Conservation (phyloP, 37 sponge, comb jelly and placozoan species). For the Bolinopsis microptera region DNA sequence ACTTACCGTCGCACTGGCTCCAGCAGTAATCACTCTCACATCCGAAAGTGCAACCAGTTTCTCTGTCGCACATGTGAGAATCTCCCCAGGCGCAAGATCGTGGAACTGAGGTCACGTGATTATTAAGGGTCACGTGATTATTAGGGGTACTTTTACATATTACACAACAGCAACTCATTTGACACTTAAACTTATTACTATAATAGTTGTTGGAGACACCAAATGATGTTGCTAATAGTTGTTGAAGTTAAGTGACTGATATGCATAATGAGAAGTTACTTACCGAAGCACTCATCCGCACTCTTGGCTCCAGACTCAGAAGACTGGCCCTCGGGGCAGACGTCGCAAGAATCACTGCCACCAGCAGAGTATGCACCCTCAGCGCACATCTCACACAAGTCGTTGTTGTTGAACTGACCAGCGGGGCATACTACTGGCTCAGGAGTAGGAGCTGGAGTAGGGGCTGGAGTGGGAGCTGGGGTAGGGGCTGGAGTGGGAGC, state of each 20-base stretch:
- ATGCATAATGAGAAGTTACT: no score
- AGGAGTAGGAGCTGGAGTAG: slow-evolving; percentile 8
- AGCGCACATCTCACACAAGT: background rate
- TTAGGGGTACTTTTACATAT: no score
- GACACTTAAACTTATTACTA: no score
- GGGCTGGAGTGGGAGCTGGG: background rate
- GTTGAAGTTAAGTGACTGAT: no score
- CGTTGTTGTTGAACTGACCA: background rate
- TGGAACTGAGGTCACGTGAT: background rate
- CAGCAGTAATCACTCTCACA: slow-evolving; percentile 33
- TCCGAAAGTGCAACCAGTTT: background rate
- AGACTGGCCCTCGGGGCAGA: background rate
- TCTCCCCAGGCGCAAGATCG: slow-evolving; percentile 5
- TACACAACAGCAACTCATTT: no score
- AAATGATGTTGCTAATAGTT: no score
- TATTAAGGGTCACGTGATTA: no score
- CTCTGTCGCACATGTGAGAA: background rate
- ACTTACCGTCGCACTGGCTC: slow-evolving; percentile 35
- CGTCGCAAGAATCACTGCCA: background rate
- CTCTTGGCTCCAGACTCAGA: background rate
- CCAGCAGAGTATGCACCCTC: slow-evolving; percentile 15
- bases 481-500: background rate
- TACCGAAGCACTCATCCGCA: slow-evolving; percentile 17
- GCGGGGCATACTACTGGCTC: background rate
- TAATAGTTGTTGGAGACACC: no score